Percentiles rank a stretch among this genome's conserved stretches.
Conservation (phyloP, 2,888 invertebrate genomes). For the Platerodrilus igneus region DNA sequence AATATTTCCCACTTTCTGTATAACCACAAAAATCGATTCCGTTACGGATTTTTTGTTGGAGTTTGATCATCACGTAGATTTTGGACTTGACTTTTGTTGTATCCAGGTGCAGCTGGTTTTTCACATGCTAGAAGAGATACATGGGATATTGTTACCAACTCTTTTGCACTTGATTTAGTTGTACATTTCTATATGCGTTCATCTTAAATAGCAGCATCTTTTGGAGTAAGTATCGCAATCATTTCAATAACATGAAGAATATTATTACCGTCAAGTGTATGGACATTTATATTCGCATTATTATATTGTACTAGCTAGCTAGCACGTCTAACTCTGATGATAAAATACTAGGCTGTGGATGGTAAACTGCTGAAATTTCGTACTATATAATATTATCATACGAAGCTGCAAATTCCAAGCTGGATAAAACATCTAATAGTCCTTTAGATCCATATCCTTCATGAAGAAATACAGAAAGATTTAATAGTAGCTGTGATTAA, state of each 20-base stretch:
- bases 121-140: slow-evolving; percentile 33
- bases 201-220: slow-evolving; percentile 27
- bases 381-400: slow-evolving; percentile 29
- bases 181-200: slow-evolving; percentile 18
- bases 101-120: slow-evolving; percentile 32
- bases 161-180: slow-evolving; percentile 25
- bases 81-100: slow-evolving; percentile 27
- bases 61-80: slow-evolving; percentile 16
- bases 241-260: slow-evolving; percentile 35
- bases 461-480: slow-evolving; percentile 33
- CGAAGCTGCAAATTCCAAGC: slow-evolving; percentile 28
- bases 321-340: too few species aligned
- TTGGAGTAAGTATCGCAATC: slow-evolving; percentile 32
- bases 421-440: slow-evolving; percentile 25
- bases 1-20: slow-evolving; percentile 33
- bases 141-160: slow-evolving; percentile 33
- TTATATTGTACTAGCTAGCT: slow-evolving; percentile 35
- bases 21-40: slow-evolving; percentile 29
- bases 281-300: slow-evolving; percentile 37
- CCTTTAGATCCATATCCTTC: slow-evolving; percentile 26
- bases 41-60: slow-evolving; percentile 18
- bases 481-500: slow-evolving; percentile 40
- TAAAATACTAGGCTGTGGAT: slow-evolving; percentile 28
- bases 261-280: slow-evolving; percentile 33
- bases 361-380: slow-evolving; percentile 29